phyloP scores from a whole-genome alignment of 2,797 vertebrate species.

The Paramormyrops hopkinsi region DNA sequence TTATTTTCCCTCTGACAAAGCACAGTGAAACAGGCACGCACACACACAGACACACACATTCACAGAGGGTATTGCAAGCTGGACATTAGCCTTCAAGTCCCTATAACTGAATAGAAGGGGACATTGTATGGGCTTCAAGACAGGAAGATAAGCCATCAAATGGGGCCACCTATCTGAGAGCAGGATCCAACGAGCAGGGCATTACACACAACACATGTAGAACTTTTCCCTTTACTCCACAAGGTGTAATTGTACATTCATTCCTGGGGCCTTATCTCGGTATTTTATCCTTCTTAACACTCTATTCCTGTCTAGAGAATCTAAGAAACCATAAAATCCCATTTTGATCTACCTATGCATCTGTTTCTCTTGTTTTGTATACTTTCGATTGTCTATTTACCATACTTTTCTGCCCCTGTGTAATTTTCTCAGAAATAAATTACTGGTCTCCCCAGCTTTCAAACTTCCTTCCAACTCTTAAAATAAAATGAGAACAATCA shows the following conservation, averaged over 20 bases:
- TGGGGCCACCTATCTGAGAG: no score
- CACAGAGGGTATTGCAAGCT: not conserved
- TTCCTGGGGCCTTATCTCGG: constrained; percentile 33
- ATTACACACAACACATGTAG: not conserved
- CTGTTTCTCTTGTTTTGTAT: constrained; percentile 18
- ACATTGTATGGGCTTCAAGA: not conserved
- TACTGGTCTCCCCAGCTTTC: constrained; percentile 47
- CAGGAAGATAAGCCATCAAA: not conserved
- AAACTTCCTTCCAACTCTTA: constrained; percentile 16
- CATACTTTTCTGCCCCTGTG: constrained; percentile 65
- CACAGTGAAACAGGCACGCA: constrained; percentile 38
- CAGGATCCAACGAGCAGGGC: not conserved
- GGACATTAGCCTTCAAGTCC: not conserved
- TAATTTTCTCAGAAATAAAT: constrained; percentile 64
- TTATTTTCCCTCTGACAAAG: constrained; percentile 51
- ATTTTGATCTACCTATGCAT: constrained; percentile 16
- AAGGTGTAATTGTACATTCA: not conserved
- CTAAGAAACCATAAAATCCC: constrained; percentile 39
- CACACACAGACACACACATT: constrained; percentile 20
- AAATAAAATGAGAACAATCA: constrained; percentile 59
- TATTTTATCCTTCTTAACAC: constrained; percentile 33
- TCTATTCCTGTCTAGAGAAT: constrained; percentile 42
- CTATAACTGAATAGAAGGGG: not conserved
- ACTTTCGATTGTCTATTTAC: constrained; percentile 54
- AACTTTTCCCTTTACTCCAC: no score